Base-by-base conservation (phyloP, 2,888 invertebrate genomes). In the Clepsis dumicolana region DNA sequence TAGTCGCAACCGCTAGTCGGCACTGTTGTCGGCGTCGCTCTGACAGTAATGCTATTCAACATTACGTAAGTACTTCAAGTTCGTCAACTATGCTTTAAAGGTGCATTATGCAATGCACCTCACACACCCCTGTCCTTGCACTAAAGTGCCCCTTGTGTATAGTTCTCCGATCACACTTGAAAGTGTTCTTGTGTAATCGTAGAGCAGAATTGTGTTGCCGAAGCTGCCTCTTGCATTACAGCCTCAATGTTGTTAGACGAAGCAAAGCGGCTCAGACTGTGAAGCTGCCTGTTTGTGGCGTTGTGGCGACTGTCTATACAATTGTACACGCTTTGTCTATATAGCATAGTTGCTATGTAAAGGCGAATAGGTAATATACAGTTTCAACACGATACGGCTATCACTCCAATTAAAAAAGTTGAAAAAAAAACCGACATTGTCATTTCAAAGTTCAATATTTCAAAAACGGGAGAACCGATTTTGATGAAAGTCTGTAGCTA, bases 151-250 rank as follows among this genome's bases (percentile, higher is more conserved):
- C 48, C 48, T 48, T 21, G 21, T 21, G 48, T 48, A 48, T 48
- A 48, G 48, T 48, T 54, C 54, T 54, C 54, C 29, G 54, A 54
- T 54, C 54, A 10, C 29, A 57, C 24, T 41, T 57, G 57, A 38
- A 25, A 57, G 57, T n/a, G 57, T 38, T 57, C 57, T 38, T 57
- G 57, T 38, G 57, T 57, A 57, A 57, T 38, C 38, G 38, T 57
- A 57, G 57, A 24, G 16, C 14, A n/a, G 52, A 52, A 57, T 38
- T 38, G 24, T 35, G 38, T 38, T 38, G 38, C 32, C n/a, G 25
- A n/a, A 14, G 8, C 24, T 14, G 38, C 57, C 57, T 57, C 35
- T 38, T 57, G n/a, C 38, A 25, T 57, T 38, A 57, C 57, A 57
- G n/a, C 38, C 24, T 24, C 57, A 21, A 38, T 24, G n/a, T 32